A percentile compares a stretch with the other conserved stretches of the same genome.
Evolutionary conservation across 2,888 invertebrate genomes (phyloP).

Genomic region (Acanthosepion pharaonis): DNA sequence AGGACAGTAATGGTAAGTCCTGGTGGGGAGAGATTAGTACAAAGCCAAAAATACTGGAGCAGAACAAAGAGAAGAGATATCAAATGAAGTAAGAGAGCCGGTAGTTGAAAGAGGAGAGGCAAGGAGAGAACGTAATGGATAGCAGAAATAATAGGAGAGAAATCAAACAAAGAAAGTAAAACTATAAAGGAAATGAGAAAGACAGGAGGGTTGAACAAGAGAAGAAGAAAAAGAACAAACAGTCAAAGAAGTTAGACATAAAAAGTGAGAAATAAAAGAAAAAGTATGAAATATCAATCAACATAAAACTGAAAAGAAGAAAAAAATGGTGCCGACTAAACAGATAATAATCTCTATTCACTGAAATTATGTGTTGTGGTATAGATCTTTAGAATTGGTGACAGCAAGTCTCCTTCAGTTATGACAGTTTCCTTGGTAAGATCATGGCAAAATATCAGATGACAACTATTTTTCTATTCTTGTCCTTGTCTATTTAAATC

Average conservation of each 20-base stretch:
- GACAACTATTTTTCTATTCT: neutral
- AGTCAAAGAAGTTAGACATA: neutral
- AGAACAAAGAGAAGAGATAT: neutral
- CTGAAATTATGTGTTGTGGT: neutral
- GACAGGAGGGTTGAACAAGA: neutral
- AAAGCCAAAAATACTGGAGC: no score
- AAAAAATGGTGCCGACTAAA: no score
- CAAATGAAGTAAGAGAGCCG: neutral
- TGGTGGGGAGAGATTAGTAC: no score
- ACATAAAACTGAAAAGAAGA: no score
- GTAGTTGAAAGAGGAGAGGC: neutral
- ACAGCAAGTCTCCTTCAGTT: conserved; percentile 14
- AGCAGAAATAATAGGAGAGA: neutral
- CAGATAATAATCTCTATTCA: neutral
- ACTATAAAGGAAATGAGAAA: neutral
- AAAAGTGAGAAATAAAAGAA: neutral
- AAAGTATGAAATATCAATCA: no score
- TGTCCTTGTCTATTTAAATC: neutral
- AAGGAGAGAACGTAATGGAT: neutral
- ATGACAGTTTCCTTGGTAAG: neutral
- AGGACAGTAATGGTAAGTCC: neutral
- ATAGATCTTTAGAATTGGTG: neutral
- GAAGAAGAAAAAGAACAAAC: neutral
- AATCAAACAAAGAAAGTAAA: neutral
- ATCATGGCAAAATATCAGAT: neutral